Base-by-base conservation (phyloP, 2,113 vertebrate genomes). In the Tragulus kanchil region DNA sequence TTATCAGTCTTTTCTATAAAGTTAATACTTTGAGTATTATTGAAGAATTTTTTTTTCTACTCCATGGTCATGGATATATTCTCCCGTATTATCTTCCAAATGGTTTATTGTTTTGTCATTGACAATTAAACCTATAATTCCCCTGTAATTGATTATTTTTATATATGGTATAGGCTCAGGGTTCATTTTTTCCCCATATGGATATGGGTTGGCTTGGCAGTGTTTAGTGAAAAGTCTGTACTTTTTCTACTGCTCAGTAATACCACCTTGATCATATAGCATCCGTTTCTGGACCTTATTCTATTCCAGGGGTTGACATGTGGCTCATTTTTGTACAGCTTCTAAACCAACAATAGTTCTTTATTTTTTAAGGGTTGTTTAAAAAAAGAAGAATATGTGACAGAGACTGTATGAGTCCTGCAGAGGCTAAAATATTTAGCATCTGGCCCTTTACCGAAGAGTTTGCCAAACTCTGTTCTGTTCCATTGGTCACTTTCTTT, bases 401-500 rank as follows among this genome's bases (percentile, higher is more conserved):
- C 54, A 52, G 45, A 89, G 31, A 62, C 56, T 31, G 0, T 62
- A 45, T 54, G 25, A 62, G 25, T 82, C 78, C 64, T 42, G 26
- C 45, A 82, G 61, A 82, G 45, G 75, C 64, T 62, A 62, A 62
- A 88, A 59, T 71, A 62, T 45, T 61, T 71, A 82, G 54, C 50
- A 19, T 61, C n/a, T 82, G 62, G 64, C 36, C 64, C 48, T 67
- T 69, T 21, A 69, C 6, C 61, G 58, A 75, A 45, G 25, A 71
- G 13, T n/a, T 82, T 59, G 28, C 59, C 59, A 56, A 61, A 45
- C 45, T 52, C 45, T 78, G 3, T 78, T 90, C 26, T 83, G 1
- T 78, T 93, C 17, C 67, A 58, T 2, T 52, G 77, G 56, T 85
- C 50, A 52, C 17, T 88, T 88, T 84, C 69, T 95, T 93, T 82